Percentiles rank a stretch among this genome's conserved stretches.
phyloP scores from a whole-genome alignment of 2,113 vertebrate genomes.

The Canis aureus region DNA sequence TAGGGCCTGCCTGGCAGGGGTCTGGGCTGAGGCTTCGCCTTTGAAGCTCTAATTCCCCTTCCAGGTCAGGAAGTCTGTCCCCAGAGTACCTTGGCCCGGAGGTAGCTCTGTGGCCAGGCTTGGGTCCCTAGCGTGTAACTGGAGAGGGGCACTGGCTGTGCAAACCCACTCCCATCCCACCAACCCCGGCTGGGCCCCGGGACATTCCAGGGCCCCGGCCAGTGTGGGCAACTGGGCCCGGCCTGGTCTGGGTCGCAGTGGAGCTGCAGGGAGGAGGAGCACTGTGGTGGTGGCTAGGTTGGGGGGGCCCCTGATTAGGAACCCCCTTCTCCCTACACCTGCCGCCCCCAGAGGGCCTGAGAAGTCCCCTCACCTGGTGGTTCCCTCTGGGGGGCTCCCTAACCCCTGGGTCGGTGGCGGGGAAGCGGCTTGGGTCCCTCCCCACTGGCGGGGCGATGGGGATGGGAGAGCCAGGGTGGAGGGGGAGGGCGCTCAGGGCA shows the following conservation, averaged over 20 bases:
- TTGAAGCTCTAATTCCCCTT: background rate
- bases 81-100: slow-evolving; percentile 45
- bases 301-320: background rate
- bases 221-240: slow-evolving; percentile 55
- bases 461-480: background rate
- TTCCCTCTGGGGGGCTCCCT: background rate
- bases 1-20: background rate
- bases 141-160: slow-evolving; percentile 47
- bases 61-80: slow-evolving; percentile 7
- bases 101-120: background rate
- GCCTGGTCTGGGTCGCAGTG: background rate
- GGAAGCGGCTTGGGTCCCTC: background rate
- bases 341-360: background rate
- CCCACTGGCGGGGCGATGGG: background rate
- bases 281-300: background rate
- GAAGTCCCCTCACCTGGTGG: background rate
- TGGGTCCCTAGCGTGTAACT: slow-evolving; percentile 57
- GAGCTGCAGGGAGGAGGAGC: background rate
- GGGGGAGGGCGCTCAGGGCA: background rate
- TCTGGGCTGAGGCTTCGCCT: background rate
- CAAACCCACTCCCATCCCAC: background rate
- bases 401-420: background rate
- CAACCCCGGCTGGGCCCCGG: slow-evolving; percentile 59
- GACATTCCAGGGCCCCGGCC: slow-evolving; percentile 69
- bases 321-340: background rate